Base-by-base conservation (phyloP, 2,113 vertebrate genomes). In the Gnathonemus longibarbis region DNA sequence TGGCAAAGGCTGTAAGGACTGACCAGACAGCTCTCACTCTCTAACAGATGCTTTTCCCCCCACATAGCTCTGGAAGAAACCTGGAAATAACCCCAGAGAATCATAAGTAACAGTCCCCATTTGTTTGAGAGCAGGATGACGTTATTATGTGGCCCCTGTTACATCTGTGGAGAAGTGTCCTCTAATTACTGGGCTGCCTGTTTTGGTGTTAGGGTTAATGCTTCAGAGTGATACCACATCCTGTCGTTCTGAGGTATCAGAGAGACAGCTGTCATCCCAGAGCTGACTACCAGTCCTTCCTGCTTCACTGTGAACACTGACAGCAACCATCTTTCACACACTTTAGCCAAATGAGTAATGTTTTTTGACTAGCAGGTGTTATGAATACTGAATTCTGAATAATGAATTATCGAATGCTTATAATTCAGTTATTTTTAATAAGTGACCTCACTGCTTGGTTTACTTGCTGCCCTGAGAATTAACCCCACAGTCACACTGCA, bases 21-120 rank as follows among this genome's bases (percentile, higher is more conserved):
- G 42, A 11, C 24, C 77, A 9, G 3, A 15, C 48, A 15, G 84
- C 13, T 27, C 48, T 86, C 13, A 24, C 24, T 39, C 52, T 53
- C 35, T 53, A 13, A 91, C 90, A 92, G 91, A 89, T 91, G 89
- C 89, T 56, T 88, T 90, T 83, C 87, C 88, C 56, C 74, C 52
- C 88, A 90, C 90, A 91, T 50, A 92, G 89, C 90, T 88, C 91
- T 27, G 27, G 74, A 89, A 88, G 91, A 87, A 93, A 56, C 86
- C 90, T 17, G 27, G 58, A 89, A 88, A 91, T 84, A 92, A 56
- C 19, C 53, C 19, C 19, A 56, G 53, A 56, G 53, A 56, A 56
- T 56, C 19, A 21, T 56, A 19, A 1, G 52, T 17, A 52, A 52
- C 50, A 15, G 15, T 56, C 53, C 19, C 53, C 53, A 56, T 21